Conservation (phyloP, 2,888 invertebrate genomes). For the Anoncus sp. region DNA sequence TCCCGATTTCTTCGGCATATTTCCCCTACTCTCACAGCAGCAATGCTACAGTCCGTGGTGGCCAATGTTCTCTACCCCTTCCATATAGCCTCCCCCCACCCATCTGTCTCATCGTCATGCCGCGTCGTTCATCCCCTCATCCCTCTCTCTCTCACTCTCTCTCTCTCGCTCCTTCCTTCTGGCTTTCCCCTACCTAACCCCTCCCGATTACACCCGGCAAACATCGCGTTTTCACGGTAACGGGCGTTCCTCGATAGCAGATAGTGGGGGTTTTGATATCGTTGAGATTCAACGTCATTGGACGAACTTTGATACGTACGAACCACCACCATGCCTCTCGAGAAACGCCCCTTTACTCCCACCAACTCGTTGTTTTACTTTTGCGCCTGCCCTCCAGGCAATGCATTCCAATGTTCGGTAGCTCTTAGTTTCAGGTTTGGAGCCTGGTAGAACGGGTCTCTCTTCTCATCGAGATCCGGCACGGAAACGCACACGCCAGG, state of each 20-base stretch:
- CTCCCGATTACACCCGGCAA: too few species aligned
- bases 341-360: slow-evolving; percentile 77
- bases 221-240: slow-evolving; percentile 68
- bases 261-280: slow-evolving; percentile 78
- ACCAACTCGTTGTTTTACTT: slow-evolving; percentile 62
- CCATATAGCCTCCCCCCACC: not conserved
- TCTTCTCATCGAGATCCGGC: slow-evolving; percentile 70
- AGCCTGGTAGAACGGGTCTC: slow-evolving; percentile 83
- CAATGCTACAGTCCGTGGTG: slow-evolving; percentile 9
- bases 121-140: slow-evolving; percentile 60
- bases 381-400: slow-evolving; percentile 81
- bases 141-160: slow-evolving; percentile 1
- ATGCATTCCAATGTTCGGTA: slow-evolving; percentile 81
- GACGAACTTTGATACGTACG: slow-evolving; percentile 73
- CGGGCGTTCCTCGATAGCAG: slow-evolving; percentile 74
- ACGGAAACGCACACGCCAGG: slow-evolving; percentile 54
- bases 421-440: slow-evolving; percentile 83
- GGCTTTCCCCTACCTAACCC: slow-evolving; percentile 66
- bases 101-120: slow-evolving; percentile 59
- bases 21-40: slow-evolving; percentile 50
- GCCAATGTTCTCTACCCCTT: slow-evolving; percentile 31
- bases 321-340: slow-evolving; percentile 73
- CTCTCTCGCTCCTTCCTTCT: slow-evolving; percentile 49
- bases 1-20: slow-evolving; percentile 78
- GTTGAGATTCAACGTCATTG: slow-evolving; percentile 77